Evolutionary conservation across 2,888 invertebrate species (phyloP), one percentile per base, ranked within the genome.

Genomic region (Eremobia ochroleuca): DNA sequence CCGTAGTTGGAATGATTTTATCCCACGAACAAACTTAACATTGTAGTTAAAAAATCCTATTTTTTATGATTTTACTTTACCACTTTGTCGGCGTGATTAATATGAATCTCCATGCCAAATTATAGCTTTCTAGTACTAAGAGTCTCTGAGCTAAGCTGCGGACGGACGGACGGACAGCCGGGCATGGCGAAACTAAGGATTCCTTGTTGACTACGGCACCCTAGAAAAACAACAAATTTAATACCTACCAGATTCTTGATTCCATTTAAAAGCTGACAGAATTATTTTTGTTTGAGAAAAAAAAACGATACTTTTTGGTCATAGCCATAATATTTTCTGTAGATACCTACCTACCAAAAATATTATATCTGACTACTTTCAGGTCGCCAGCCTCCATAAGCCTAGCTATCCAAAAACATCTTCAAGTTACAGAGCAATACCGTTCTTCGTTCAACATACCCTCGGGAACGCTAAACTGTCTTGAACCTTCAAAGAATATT

Each of bases 401-500:
- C 55, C 49, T 21, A 8, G 46, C 25, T 62, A 67, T 71, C 61
- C 28, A n/a, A 61, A 70, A 67, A 71, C 66, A 83, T 82, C 40
- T 78, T 62, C 37, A 71, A 70, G 40, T 67, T 67, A 71, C 67
- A 55, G 15, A 61, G 49, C 66, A 83, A 78, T 34, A 62, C 46
- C 31, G 43, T 46, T 31, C 55, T 62, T 34, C 25, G n/a, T 37
- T n/a, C 15, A 1, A 3, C 28, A 25, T n/a, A n/a, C 81, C 67
- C 84, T 5, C 18, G 81, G 84, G 81, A 52, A 49, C 43, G 28
- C n/a, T 59, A 52, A 77, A 78, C 81, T 59, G 68, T 79, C 79
- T 46, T n/a, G 37, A 83, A 77, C 72, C 58, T 73, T 68, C 79
- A 83, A 83, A 79, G 68, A 83, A 83, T 81, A 72, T 83, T 69